phyloP scores from a whole-genome alignment of 2,888 invertebrate genomes.

The Heliconius charithonia region DNA sequence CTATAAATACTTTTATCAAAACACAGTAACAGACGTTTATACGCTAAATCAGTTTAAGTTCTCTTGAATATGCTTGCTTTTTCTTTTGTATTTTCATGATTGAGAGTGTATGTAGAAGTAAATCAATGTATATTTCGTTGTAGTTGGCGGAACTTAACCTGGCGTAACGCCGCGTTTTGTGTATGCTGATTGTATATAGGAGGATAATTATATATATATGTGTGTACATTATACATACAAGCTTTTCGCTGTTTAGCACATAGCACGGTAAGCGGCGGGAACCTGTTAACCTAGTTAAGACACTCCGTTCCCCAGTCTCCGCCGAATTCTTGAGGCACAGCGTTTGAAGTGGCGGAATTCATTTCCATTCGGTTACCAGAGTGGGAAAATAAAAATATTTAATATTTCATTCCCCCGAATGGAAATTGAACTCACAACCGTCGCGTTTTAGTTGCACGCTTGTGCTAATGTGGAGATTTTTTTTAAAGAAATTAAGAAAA shows the following conservation, averaged over 20 bases:
- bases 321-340: not conserved
- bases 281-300: not conserved
- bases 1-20: conserved; percentile 9
- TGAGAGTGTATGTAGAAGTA: too few relatives aligned
- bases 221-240: too few relatives aligned
- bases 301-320: not conserved
- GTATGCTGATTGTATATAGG: not conserved
- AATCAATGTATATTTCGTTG: too few relatives aligned
- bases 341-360: not conserved
- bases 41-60: not conserved
- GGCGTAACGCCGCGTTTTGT: not conserved
- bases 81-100: not conserved
- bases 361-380: not conserved
- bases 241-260: not conserved
- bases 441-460: not conserved
- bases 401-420: not conserved
- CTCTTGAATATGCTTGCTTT: not conserved
- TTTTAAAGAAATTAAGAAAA: not conserved
- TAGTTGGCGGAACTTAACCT: not conserved
- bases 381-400: not conserved
- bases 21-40: conserved; percentile 3
- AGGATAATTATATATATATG: too few relatives aligned
- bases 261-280: not conserved
- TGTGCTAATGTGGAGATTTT: not conserved
- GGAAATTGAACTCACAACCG: not conserved